Conservation (phyloP, 2,888 invertebrate genomes). For the Oscheius onirici region DNA sequence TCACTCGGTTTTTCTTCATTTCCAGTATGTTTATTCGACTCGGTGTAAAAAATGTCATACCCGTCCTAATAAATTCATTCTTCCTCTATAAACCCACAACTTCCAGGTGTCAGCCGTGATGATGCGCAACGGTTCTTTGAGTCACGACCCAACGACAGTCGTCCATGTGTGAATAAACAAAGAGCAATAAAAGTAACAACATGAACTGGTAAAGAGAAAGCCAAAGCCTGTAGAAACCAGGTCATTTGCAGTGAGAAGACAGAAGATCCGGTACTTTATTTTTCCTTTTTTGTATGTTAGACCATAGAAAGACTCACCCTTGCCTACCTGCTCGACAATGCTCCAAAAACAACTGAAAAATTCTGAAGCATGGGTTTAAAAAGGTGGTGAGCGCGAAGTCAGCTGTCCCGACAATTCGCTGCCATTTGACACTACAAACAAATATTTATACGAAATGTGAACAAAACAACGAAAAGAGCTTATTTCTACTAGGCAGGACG, state of each 20-base stretch:
- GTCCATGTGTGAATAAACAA: constrained; percentile 31
- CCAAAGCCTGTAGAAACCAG: constrained; percentile 29
- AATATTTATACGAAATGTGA: neutral
- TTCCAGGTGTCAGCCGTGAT: constrained; percentile 21
- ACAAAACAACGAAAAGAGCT: constrained; percentile 1
- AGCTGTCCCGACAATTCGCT: constrained; percentile 14
- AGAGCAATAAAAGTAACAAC: constrained; percentile 14
- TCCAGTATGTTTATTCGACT: too few species aligned
- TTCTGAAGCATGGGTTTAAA: neutral
- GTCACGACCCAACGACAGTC: constrained; percentile 31
- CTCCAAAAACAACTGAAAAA: too few species aligned
- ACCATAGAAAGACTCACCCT: neutral
- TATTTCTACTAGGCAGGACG: too few species aligned
- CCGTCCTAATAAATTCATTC: too few species aligned
- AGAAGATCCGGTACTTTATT: neutral
- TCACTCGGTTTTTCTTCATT: too few species aligned
- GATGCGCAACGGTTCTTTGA: constrained; percentile 21
- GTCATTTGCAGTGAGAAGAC: constrained; percentile 9
- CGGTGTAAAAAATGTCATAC: too few species aligned
- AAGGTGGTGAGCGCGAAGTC: neutral
- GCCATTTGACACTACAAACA: neutral
- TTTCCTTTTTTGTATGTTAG: neutral
- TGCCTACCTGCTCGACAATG: constrained; percentile 18
- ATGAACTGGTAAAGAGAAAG: constrained; percentile 8
- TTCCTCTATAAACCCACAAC: neutral